A percentile compares a stretch with the other conserved stretches of the same genome.
phyloP scores from a whole-genome alignment of 2,113 vertebrate genomes.

The Benitochromis conjunctus region DNA sequence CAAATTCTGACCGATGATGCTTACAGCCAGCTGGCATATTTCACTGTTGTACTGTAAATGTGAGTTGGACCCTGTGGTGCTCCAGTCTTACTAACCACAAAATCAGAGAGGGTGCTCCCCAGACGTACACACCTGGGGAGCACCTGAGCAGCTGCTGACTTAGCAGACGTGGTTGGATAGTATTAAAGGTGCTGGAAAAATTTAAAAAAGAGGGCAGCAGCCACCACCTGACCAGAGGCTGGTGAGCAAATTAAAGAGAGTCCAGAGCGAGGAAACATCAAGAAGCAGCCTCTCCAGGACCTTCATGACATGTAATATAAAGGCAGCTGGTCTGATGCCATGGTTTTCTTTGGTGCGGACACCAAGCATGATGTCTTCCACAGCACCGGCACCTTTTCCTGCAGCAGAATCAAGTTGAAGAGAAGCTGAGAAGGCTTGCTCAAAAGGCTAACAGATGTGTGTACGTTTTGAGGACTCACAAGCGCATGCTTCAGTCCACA shows the following conservation, averaged over 20 bases:
- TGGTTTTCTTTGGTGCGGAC: too few species aligned
- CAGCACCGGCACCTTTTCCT: background rate
- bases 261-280: background rate
- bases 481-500: background rate
- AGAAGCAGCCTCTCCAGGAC: background rate
- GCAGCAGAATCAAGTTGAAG: background rate
- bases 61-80: background rate
- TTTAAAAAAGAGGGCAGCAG: background rate
- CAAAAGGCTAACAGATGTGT: background rate
- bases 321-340: too few species aligned
- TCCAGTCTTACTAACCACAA: background rate
- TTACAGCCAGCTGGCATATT: background rate
- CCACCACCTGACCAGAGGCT: background rate
- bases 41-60: background rate
- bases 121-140: background rate
- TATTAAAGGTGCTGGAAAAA: too few species aligned
- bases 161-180: background rate
- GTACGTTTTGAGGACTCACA: background rate
- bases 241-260: background rate
- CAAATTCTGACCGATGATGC: fast-evolving
- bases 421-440: background rate
- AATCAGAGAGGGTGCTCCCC: background rate
- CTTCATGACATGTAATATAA: background rate
- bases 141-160: background rate
- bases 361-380: background rate